A percentile compares a stretch with the other conserved stretches of the same genome.
phyloP scores from a whole-genome alignment of 2,888 invertebrate genomes.

The Andrena bucephala region DNA sequence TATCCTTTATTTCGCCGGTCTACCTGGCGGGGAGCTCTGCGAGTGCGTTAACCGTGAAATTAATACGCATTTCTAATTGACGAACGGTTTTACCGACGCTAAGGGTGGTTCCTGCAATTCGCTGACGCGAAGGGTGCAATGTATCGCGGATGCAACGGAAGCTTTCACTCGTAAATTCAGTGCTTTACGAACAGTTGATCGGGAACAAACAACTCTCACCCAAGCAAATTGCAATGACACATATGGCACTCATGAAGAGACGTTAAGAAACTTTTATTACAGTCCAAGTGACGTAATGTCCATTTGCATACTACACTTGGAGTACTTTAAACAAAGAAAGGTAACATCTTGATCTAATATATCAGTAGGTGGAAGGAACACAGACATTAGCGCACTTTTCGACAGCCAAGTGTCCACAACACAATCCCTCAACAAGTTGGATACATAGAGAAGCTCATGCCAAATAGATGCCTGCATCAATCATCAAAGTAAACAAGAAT shows the following conservation, averaged over 20 bases:
- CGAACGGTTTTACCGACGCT: conserved; percentile 3
- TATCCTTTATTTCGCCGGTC: not conserved
- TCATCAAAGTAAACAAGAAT: too few relatives aligned
- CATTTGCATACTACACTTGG: not conserved
- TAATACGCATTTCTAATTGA: conserved; percentile 33
- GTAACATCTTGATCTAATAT: not conserved
- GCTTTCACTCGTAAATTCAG: not conserved
- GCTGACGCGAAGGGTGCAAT: not conserved
- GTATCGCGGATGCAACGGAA: not conserved
- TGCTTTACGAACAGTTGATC: not conserved
- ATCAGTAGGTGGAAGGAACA: too few relatives aligned
- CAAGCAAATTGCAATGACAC: too few relatives aligned
- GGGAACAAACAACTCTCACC: too few relatives aligned
- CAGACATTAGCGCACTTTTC: too few relatives aligned
- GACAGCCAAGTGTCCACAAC: too few relatives aligned
- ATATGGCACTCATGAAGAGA: not conserved
- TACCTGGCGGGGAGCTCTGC: not conserved
- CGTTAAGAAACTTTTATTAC: not conserved
- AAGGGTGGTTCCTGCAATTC: conserved; percentile 7
- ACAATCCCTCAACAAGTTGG: too few relatives aligned
- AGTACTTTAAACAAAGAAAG: not conserved
- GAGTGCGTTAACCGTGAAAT: conserved; percentile 24
- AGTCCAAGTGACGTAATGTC: not conserved
- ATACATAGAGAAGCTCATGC: too few relatives aligned
- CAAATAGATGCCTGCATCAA: too few relatives aligned